These are phyloP conservation scores for Propithecus perrieri DNA, from an alignment of 2,797 vertebrate species.

Conservation along the genomic window DNA sequence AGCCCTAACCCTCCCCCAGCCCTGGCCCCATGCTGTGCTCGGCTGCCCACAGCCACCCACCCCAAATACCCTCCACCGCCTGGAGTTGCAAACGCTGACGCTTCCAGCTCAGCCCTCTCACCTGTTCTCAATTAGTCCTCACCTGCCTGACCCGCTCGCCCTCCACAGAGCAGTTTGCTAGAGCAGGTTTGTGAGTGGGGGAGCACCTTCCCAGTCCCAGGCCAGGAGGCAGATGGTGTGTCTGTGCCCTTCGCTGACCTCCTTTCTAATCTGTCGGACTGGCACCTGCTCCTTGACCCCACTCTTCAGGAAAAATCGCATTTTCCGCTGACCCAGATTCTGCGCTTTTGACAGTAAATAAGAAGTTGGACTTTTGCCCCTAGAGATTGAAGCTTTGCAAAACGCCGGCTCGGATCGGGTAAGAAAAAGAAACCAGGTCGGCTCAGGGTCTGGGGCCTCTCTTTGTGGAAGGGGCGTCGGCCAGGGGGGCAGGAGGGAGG, in stretches of 20 bases:
- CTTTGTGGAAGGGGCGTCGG: not conserved
- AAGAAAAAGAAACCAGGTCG: not conserved
- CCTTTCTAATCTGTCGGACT: slow-evolving; percentile 21
- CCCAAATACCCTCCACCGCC: not conserved
- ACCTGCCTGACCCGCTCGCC: not conserved
- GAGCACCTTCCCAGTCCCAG: not conserved
- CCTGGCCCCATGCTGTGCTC: too few species aligned
- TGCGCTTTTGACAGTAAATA: slow-evolving; percentile 1
- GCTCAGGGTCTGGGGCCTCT: not conserved
- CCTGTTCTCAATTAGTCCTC: not conserved
- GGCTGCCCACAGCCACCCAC: not conserved
- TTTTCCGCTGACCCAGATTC: slow-evolving; percentile 68
- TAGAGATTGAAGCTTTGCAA: slow-evolving; percentile 43
- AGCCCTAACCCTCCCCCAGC: not conserved
- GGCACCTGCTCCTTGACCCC: slow-evolving; percentile 41
- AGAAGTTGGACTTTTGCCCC: slow-evolving; percentile 32
- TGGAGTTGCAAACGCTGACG: accelerated
- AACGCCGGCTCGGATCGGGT: not conserved
- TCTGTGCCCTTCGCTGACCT: not conserved
- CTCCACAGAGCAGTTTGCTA: not conserved
- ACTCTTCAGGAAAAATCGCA: not conserved
- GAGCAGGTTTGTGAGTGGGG: not conserved
- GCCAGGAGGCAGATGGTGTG: not conserved
- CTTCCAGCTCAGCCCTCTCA: not conserved
- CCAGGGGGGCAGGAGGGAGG: not conserved